Base-by-base conservation (phyloP, 2,797 vertebrate species). In the Mallotus villosus region DNA sequence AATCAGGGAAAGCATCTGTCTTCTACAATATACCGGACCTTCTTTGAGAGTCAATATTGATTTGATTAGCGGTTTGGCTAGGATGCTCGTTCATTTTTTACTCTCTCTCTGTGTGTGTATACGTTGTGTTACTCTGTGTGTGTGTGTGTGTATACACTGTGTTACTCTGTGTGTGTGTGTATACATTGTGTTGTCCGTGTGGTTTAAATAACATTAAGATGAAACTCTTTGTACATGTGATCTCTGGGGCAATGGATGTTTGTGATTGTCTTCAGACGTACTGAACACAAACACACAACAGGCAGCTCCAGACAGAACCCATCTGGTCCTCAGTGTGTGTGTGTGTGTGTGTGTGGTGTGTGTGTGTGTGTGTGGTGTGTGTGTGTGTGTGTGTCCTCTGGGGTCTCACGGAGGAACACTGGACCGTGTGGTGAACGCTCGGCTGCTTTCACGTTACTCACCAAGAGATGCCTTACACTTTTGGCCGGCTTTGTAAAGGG, bases 381-480 rank as follows among this genome's bases (percentile, higher is more conserved):
- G n/a, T n/a, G n/a, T n/a, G n/a, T n/a, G n/a, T n/a, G n/a, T n/a
- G n/a, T n/a, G n/a, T n/a, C n/a, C n/a, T n/a, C 1, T 55, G 51
- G 19, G 19, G 51, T 19, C 16, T 17, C 3, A 21, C 58, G 51
- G 32, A n/a, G 68, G n/a, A 61, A 37, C 51, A 22, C 21, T 64
- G 75, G 69, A 5, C 34, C 12, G 53, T 32, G 32, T 71, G 19
- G 21, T 69, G 60, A 66, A 68, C 55, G 22, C 67, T 61, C 75
- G 2, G 21, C 55, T 49, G 70, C 29, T 66, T 76, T 71, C 32
- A 62, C 80, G 73, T 74, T 70, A 78, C 71, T 82, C 78, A 79
- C 74, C 71, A 81, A 73, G 76, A 74, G 69, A 78, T 81, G 70
- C 73, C 81, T 76, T 78, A 53, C 68, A 57, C 60, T 58, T 79